Base-by-base conservation (phyloP, 1,140 invertebrate genomes). In the Sesamia nonagrioides region DNA sequence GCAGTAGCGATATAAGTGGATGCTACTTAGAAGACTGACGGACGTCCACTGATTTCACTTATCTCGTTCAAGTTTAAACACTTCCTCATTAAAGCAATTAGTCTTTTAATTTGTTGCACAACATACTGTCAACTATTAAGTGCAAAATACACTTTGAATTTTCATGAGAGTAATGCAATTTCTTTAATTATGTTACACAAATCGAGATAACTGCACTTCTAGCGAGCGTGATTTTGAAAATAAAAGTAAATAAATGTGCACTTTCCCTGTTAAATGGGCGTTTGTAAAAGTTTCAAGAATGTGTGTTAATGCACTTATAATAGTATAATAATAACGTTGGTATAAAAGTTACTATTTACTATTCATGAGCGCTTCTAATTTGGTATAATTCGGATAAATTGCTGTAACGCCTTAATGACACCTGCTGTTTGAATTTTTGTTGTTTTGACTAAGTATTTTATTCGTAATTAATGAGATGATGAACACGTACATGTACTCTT, bases 221-320 rank as follows among this genome's bases (percentile, higher is more conserved):
- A 63, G 35, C 42, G 61, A 69, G 21, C 18, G 66, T 69, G 68
- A 71, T 71, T 71, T 71, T 78, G 77, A 66, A 73, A 82, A 80
- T 77, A 85, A 81, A 84, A 83, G 79, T 73, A 80, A 69, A 77
- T 73, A 80, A 69, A 77, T 27, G 66, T 40, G 35, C 78, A 77
- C 84, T 87, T 86, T 86, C 83, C 63, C 76, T 78, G 58, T 78
- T 50, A 54, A 78, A 82, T 71, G 68, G 68, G 33, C 35, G 61
- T 75, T 13, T 27, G 45, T 71, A 71, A 69, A 71, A 71, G 68
- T 71, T 13, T 54, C 45, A 52, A 71, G 68, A 61, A 50, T 71
- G 54, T 82, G 72, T 86, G 84, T 66, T 89, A 89, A 89, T 89
- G 86, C 71, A 82, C 72, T 87, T 84, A 89, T 89, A 89, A 89